Evolutionary conservation across 64 coral and sea anemone species (phyloP), one percentile per base, ranked within the genome.

Genomic region (Montipora cactus): DNA sequence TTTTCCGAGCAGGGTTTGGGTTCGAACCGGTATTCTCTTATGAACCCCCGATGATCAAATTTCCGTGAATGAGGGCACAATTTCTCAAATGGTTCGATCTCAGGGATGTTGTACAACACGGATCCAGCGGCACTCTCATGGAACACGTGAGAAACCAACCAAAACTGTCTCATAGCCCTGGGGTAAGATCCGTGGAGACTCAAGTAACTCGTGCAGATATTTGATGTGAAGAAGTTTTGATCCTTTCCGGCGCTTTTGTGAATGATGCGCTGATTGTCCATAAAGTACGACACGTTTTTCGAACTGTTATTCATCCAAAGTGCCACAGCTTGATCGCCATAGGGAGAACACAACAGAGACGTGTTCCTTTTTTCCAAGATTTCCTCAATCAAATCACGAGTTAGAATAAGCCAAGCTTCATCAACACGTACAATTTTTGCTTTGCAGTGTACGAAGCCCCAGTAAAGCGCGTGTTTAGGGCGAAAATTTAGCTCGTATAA

Each of bases 171-270:
- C 98, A 99, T 99, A 3, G 95, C 80, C 28, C 67, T 94, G 0
- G 92, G 84, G 59, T 96, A 99, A 20, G 92, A 79, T 22, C 98
- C 98, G 47, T 99, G 98, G 15, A 99, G 93, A 44, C 98, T 99
- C 11, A 99, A 18, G 53, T 89, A 99, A 20, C 88, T 79, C 59
- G 68, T 93, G 18, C 98, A 99, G 2, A 99, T 37, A 49, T 92
- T 51, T 75, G 46, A 87, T 5, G 76, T 89, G 47, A 86, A 72
- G 50, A 83, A 99, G 11, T 18, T 87, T 5, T 90, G 85, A 73
- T 99, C 95, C 50, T 93, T 82, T 3, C 98, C 98, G 0, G 98
- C 98, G 53, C 95, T 99, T 87, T 99, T 99, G 55, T 99, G 98
- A 1, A 99, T 74, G 59, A 99, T 96, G 15, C 98, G 59, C 15